phyloP scores from a whole-genome alignment of 1,140 invertebrate species.

The Bombus fervidus region DNA sequence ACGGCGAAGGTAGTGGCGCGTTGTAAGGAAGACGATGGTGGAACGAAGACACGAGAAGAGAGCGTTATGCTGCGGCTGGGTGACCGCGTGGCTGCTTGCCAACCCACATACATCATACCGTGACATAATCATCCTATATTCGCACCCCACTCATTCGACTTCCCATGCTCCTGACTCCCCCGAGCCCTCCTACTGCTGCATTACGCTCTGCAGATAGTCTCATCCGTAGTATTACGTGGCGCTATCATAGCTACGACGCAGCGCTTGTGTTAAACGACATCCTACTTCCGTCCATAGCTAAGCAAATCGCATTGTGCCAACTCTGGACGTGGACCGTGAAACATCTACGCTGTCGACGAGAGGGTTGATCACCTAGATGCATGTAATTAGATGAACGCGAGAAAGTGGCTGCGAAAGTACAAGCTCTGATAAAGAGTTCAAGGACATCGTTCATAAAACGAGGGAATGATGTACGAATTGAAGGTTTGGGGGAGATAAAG shows the following conservation, averaged over 20 bases:
- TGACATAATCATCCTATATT: constrained; percentile 76
- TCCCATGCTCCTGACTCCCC: constrained; percentile 57
- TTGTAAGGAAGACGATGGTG: constrained; percentile 1
- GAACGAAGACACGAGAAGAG: not conserved
- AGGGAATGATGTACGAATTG: too few species aligned
- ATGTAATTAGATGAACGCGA: not conserved
- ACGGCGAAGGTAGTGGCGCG: constrained; percentile 16
- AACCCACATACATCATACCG: constrained; percentile 71
- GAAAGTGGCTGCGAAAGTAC: not conserved
- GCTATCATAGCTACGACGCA: constrained; percentile 68
- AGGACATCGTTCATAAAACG: not conserved
- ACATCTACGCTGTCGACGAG: not conserved
- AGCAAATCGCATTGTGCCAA: constrained; percentile 47
- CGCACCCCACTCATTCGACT: constrained; percentile 68
- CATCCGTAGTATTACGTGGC: constrained; percentile 64
- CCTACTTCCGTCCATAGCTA: constrained; percentile 47
- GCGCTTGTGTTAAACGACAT: constrained; percentile 66
- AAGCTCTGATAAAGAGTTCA: not conserved
- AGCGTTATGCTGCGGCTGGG: constrained; percentile 46
- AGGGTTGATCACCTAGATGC: constrained; percentile 5
- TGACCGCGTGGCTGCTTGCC: constrained; percentile 71
- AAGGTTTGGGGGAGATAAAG: too few species aligned
- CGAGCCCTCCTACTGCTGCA: constrained; percentile 63
- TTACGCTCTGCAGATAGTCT: constrained; percentile 71
- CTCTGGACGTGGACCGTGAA: constrained; percentile 26